Evolutionary conservation across 2,797 vertebrate species (phyloP).

Genomic region (Podarcis siculus): DNA sequence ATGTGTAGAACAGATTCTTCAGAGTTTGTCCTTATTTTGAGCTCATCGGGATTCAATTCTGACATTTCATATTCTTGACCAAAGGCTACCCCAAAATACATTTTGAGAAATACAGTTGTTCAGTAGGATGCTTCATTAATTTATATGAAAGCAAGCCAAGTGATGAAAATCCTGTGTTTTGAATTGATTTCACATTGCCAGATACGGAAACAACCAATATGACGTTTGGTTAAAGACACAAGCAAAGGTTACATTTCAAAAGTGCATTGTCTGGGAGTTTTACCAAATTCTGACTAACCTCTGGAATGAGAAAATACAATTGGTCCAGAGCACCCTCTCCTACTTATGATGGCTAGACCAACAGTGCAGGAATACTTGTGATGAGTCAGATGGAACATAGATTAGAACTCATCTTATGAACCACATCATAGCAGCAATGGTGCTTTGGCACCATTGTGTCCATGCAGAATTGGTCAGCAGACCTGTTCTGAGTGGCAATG

Average conservation of each 20-base stretch:
- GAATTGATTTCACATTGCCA: conserved; percentile 31
- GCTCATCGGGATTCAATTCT: neutral
- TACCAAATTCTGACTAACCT: neutral
- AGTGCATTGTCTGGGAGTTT: neutral
- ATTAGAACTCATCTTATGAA: neutral
- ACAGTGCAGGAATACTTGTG: neutral
- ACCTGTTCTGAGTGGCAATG: neutral
- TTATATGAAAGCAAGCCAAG: conserved; percentile 57
- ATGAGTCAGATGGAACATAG: neutral
- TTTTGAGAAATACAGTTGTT: neutral
- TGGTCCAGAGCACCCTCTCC: neutral
- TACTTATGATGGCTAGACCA: neutral
- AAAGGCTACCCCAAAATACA: conserved; percentile 23
- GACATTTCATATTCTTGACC: neutral
- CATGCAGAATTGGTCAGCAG: neutral
- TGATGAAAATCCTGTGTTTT: conserved; percentile 18
- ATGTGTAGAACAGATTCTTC: neutral
- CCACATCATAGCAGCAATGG: neutral
- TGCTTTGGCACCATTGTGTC: no score
- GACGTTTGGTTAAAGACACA: conserved; percentile 21
- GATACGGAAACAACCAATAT: neutral
- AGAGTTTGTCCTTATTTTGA: neutral
- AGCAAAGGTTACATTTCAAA: conserved; percentile 45
- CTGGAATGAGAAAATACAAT: neutral
- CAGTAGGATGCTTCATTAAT: conserved; percentile 13